Conservation (phyloP, 1,140 invertebrate species). For the Muscidifurax raptorellus region DNA sequence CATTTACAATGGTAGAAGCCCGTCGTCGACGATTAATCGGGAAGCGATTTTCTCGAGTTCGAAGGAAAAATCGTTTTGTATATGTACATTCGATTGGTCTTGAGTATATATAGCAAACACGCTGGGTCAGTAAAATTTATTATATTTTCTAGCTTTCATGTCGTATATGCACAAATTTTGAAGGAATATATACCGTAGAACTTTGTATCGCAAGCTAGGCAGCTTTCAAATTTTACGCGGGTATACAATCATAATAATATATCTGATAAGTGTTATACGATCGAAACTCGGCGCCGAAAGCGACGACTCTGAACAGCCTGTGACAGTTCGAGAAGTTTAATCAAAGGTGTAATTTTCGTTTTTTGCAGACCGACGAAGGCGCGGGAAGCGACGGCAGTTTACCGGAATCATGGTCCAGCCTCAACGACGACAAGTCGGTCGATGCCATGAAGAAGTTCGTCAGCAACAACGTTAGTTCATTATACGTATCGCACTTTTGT, state of each 20-base stretch:
- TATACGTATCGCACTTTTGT: neutral
- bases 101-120: neutral
- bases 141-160: too few relatives aligned
- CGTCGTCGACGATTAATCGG: neutral
- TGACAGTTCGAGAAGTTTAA: neutral
- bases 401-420: slow-evolving; percentile 71
- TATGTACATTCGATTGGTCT: neutral
- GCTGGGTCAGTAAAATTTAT: neutral
- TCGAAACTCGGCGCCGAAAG: neutral
- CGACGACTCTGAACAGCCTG: neutral
- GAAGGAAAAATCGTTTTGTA: neutral
- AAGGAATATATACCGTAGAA: neutral
- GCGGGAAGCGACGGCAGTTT: slow-evolving; percentile 67
- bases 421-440: slow-evolving; percentile 76
- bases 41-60: neutral
- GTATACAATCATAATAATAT: too few relatives aligned
- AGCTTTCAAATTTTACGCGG: neutral
- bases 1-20: neutral
- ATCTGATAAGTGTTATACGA: neutral
- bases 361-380: slow-evolving; percentile 69
- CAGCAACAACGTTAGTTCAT: slow-evolving; percentile 79
- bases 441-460: slow-evolving; percentile 78
- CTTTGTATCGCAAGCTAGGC: too few relatives aligned
- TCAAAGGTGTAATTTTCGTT: slow-evolving; percentile 7
- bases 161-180: neutral